Evolutionary conservation across 2,888 invertebrate genomes (phyloP).

Genomic region (Aquatica leii): DNA sequence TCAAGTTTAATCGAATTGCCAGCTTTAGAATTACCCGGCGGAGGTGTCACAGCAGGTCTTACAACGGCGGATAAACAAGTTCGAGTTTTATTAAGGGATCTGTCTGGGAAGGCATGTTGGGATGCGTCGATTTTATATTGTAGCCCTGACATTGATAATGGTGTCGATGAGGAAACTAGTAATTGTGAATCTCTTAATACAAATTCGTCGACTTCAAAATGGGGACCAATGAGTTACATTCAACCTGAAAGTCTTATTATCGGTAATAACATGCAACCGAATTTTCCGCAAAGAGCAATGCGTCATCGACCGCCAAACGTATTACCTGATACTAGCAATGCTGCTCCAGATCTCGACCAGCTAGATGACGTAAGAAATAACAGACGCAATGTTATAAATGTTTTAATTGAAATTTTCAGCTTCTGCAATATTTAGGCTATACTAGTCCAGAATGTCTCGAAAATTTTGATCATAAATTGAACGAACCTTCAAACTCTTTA

Average conservation of each 20-base stretch:
- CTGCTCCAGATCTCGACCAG: constrained; percentile 89
- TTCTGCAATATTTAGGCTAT: constrained; percentile 89
- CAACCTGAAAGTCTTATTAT: constrained; percentile 57
- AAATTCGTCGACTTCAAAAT: constrained; percentile 35
- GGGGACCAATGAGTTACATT: constrained; percentile 46
- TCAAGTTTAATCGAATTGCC: constrained; percentile 91
- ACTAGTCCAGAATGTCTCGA: constrained; percentile 89
- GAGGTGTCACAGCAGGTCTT: constrained; percentile 78
- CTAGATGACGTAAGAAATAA: constrained; percentile 81
- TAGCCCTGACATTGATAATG: constrained; percentile 64
- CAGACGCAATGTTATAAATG: not conserved
- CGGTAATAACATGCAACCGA: constrained; percentile 42
- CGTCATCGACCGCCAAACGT: constrained; percentile 77
- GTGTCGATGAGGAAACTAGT: not conserved
- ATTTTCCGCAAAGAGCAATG: constrained; percentile 71
- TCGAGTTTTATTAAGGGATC: constrained; percentile 85
- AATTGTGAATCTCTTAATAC: constrained; percentile 18
- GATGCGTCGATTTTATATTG: constrained; percentile 91
- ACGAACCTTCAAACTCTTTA: constrained; percentile 80
- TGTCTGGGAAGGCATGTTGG: constrained; percentile 96
- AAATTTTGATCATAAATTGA: constrained; percentile 73
- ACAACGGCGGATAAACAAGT: constrained; percentile 80
- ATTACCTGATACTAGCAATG: constrained; percentile 81
- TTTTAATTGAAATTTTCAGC: constrained; percentile 61
- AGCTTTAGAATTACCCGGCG: constrained; percentile 80